Evolutionary conservation across 2,888 invertebrate species (phyloP), one percentile per base, ranked within the genome.

Genomic region (Herminia tarsipennalis): DNA sequence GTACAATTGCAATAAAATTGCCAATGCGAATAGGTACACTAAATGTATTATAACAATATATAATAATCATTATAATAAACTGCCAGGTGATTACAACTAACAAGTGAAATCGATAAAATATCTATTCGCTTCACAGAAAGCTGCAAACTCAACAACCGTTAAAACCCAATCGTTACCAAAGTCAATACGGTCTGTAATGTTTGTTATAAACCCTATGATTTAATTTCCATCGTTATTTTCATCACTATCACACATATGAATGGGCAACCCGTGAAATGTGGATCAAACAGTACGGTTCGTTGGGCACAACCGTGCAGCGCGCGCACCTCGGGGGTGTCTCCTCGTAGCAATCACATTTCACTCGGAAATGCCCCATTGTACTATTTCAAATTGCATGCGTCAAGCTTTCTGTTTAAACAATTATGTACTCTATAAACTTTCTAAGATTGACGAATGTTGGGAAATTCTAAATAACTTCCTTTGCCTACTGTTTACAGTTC

Each of bases 211-310:
- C 38, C 60, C 48, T 60, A 56, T 63, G 43, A 58, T 70, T 59
- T 45, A 57, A 61, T 62, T 65, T 64, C 54, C 34, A 69, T 54
- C 38, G 54, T 54, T 63, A n/a, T n/a, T 51, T 53, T 56, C 58
- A 58, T 47, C 44, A 64, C 54, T n/a, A n/a, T n/a, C n/a, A n/a
- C n/a, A n/a, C n/a, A 58, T 57, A 51, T 62, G 58, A 66, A 58
- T 58, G 53, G 67, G 50, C 57, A 67, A 61, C 53, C 78, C 81
- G 76, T 81, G 77, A 83, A 82, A 86, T 80, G 70, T 84, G 75
- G 84, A 65, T 59, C 86, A 81, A 54, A 58, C 63, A 71, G 57
- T 70, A 83, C 71, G 82, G 77, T 80, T 71, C 71, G 78, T 57
- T 81, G 64, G 57, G 32, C 64, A 32, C 29, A 27, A 32, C 27